These are phyloP conservation scores for Morus bassanus DNA, from an alignment of 2,797 vertebrate species.

Conservation along the genomic window DNA sequence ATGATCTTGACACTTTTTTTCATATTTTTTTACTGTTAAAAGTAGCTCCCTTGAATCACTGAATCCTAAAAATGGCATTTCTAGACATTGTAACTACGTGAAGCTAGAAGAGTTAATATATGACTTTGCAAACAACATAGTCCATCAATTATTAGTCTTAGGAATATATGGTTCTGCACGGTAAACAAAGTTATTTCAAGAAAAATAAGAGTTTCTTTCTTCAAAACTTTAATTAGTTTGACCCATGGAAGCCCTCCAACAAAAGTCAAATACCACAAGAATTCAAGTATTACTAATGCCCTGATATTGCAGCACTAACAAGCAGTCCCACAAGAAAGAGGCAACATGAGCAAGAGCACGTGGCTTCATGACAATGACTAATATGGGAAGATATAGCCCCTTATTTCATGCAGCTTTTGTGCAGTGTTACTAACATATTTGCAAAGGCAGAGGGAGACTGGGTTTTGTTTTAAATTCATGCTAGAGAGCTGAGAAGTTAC, in stretches of 20 bases:
- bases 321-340: neutral
- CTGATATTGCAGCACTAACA: neutral
- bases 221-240: neutral
- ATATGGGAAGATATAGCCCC: neutral
- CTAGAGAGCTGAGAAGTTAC: neutral
- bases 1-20: neutral
- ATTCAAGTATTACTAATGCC: neutral
- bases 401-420: neutral
- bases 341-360: neutral
- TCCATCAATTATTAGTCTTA: neutral
- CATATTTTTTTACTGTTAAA: neutral
- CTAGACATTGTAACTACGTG: neutral
- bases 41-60: neutral
- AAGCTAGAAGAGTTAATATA: neutral
- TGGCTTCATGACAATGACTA: neutral
- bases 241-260: neutral
- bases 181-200: neutral
- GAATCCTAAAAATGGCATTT: neutral
- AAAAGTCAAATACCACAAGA: neutral
- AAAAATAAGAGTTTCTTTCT: neutral
- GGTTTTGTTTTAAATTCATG: neutral
- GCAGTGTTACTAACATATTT: neutral
- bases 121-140: neutral
- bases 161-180: neutral
- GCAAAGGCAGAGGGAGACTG: neutral